These are phyloP conservation scores for Seriola rivoliana DNA, from an alignment of 2,113 vertebrate genomes.

Conservation along the genomic window DNA sequence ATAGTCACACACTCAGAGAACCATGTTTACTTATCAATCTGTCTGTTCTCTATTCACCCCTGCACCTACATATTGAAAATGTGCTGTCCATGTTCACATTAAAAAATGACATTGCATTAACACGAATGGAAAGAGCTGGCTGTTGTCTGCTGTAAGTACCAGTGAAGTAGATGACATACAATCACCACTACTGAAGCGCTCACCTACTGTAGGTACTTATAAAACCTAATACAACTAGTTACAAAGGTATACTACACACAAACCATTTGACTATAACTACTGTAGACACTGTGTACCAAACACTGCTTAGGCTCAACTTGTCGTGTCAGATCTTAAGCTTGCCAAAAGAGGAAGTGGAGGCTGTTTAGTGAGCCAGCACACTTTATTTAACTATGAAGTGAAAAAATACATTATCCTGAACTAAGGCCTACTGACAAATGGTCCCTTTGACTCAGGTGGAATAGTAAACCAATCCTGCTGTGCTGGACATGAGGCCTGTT, in stretches of 20 bases:
- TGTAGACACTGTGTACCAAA: background rate
- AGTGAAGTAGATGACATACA: background rate
- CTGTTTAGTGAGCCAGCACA: slow-evolving; percentile 1
- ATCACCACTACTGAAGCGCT: background rate
- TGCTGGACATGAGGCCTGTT: background rate
- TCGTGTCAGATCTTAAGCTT: background rate
- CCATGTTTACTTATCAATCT: background rate
- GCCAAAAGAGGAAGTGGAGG: slow-evolving; percentile 20
- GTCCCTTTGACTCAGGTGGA: background rate
- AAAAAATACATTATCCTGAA: background rate
- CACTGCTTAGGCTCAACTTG: background rate
- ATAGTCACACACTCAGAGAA: background rate
- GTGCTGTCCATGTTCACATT: background rate
- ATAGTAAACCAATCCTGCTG: background rate
- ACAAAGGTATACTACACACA: background rate
- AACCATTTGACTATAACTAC: background rate
- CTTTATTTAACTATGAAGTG: background rate
- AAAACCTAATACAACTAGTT: background rate
- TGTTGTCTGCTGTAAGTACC: background rate
- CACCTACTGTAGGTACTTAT: background rate
- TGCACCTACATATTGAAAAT: background rate
- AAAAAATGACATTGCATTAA: background rate
- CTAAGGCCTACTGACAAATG: background rate
- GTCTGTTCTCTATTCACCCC: background rate
- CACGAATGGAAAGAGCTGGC: background rate